Conservation (phyloP, 2,797 vertebrate species). For the Furcifer pardalis region DNA sequence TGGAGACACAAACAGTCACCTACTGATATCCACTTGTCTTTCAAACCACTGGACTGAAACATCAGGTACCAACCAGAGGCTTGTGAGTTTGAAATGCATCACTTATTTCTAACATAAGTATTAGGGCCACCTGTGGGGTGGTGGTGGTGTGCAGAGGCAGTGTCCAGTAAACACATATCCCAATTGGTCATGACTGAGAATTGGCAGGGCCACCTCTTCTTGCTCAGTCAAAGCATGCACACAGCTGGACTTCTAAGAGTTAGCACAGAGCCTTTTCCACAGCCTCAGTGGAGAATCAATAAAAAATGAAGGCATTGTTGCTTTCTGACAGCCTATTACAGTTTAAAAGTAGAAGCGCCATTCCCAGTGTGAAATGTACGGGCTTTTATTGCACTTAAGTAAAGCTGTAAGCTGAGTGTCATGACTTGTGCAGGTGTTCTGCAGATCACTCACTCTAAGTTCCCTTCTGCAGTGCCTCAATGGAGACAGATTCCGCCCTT, state of each 20-base stretch:
- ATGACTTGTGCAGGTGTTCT: constrained; percentile 34
- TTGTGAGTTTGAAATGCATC: too few relatives aligned
- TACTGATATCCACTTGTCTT: neutral
- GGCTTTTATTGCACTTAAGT: constrained; percentile 33
- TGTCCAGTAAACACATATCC: neutral
- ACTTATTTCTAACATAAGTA: neutral
- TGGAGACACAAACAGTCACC: neutral
- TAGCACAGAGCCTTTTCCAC: neutral
- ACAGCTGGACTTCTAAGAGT: neutral
- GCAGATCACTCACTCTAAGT: constrained; percentile 34
- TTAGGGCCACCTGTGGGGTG: neutral
- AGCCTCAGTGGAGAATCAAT: neutral
- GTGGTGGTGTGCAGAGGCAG: too few relatives aligned
- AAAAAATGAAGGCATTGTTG: neutral
- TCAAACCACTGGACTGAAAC: neutral
- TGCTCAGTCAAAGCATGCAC: neutral
- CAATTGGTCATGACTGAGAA: neutral
- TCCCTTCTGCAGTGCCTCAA: constrained; percentile 42
- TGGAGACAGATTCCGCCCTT: constrained; percentile 38
- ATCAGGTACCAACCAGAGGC: neutral
- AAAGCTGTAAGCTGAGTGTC: constrained; percentile 36
- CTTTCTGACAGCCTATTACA: neutral
- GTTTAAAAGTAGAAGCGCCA: constrained; percentile 25
- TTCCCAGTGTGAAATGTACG: constrained; percentile 23
- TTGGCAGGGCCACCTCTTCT: neutral